Base-by-base conservation (phyloP, 2,113 vertebrate species). In the Epinephelus fuscoguttatus region DNA sequence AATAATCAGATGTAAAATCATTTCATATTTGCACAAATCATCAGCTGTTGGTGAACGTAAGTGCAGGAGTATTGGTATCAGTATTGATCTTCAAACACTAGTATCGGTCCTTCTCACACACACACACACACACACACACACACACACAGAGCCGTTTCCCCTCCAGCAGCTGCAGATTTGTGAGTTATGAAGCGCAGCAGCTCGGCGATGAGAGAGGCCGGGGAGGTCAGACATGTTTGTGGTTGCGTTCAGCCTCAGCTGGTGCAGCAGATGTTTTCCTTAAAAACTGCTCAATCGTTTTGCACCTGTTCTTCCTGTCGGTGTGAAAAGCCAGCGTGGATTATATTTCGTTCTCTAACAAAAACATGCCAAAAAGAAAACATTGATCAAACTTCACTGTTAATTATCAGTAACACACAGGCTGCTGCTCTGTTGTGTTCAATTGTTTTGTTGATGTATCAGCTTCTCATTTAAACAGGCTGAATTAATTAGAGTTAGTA, bases 101-200 rank as follows among this genome's bases (percentile, higher is more conserved):
- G 33, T 37, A 37, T 37, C 33, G 33, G 33, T 37, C 33, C 4
- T 5, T 37, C 33, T 6, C 33, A 33, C 33, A 33, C 33, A 42
- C 40, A 42, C 40, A 42, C 40, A 42, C 40, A 42, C 42, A 42
- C 42, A 11, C 42, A 42, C 42, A 42, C 42, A 42, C 42, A 42
- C 42, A 42, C 42, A 42, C 42, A 42, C 42, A 42, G 9, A 42
- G 42, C 9, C 42, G 42, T 42, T 42, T 42, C 42, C 33, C 0
- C 4, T 68, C 2, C 1, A 40, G 70, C 89, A 83, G 79, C 87
- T 86, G 84, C 89, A 85, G 70, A 78, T 85, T 83, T 81, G 15
- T 45, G 61, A 47, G 86, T 72, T 52, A 81, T 69, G 62, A 27
- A 27, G 66, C 25, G 12, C 40, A 62, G 64, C 80, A 13, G 73